These are phyloP conservation scores for Trachemys scripta DNA, from an alignment of 2,113 vertebrate genomes.

Conservation along the genomic window DNA sequence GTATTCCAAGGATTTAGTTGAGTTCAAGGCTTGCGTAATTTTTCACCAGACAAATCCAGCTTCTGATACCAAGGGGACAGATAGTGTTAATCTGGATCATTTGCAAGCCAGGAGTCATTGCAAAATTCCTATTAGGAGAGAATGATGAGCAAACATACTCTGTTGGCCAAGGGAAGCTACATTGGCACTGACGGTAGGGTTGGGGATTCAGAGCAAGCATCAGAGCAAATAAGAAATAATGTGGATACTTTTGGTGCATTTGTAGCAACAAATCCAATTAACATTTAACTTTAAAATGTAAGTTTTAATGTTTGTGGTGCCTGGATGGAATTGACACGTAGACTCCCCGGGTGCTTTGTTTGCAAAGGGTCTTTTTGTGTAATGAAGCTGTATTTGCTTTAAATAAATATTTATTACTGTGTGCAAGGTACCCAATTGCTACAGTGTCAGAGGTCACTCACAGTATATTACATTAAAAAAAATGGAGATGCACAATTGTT, in stretches of 20 bases:
- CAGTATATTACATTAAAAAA: background rate
- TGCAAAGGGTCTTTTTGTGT: background rate
- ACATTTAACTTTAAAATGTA: slow-evolving; percentile 21
- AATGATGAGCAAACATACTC: slow-evolving; percentile 13
- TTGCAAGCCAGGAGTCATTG: background rate
- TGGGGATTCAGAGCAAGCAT: background rate
- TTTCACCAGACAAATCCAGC: background rate
- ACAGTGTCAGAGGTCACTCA: background rate
- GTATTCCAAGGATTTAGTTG: background rate
- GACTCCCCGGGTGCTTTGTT: background rate
- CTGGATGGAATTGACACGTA: background rate
- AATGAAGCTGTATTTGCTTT: background rate
- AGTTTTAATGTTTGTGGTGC: background rate
- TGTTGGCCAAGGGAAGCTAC: background rate
- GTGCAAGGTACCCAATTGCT: background rate
- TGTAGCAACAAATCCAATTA: slow-evolving; percentile 29
- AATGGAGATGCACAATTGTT: background rate
- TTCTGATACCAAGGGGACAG: background rate
- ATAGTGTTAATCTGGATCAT: background rate
- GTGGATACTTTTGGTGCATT: background rate
- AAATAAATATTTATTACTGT: background rate
- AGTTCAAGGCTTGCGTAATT: background rate
- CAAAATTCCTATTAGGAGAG: background rate
- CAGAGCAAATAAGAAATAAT: slow-evolving; percentile 54
- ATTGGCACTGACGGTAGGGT: background rate